Conservation (phyloP, 2,888 invertebrate genomes). For the Tridacna crocea region DNA sequence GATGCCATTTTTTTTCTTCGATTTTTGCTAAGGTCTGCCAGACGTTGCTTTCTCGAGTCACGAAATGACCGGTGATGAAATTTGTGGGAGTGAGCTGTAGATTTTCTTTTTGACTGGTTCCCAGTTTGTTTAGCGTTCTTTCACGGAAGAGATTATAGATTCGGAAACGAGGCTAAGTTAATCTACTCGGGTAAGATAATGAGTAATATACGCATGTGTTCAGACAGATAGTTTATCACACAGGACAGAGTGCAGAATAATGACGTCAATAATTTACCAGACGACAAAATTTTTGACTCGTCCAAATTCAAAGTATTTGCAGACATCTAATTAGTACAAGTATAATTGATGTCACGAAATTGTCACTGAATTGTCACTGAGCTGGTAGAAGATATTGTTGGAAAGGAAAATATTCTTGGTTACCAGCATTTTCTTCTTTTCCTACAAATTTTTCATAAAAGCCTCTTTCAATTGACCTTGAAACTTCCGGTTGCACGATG, state of each 20-base stretch:
- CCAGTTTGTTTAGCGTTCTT: background rate
- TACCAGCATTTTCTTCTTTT: background rate
- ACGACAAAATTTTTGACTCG: too few species aligned
- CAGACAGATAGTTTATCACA: background rate
- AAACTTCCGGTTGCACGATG: too few species aligned
- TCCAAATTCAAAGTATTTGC: background rate
- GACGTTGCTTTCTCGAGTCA: background rate
- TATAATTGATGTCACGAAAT: too few species aligned
- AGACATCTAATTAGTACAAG: background rate
- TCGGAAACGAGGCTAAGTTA: background rate
- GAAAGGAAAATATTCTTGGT: too few species aligned
- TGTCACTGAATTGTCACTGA: too few species aligned
- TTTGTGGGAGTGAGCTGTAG: background rate
- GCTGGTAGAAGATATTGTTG: background rate
- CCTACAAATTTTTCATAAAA: background rate
- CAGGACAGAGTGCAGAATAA: background rate
- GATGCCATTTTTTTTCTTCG: slow-evolving; percentile 35
- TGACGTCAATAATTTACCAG: too few species aligned
- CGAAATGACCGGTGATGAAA: background rate
- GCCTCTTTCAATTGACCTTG: too few species aligned
- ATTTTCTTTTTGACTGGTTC: background rate
- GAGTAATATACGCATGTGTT: background rate
- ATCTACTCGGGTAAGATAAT: background rate
- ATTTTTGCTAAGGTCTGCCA: background rate
- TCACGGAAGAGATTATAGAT: background rate